These are phyloP conservation scores for Galleria mellonella DNA, from an alignment of 1,140 invertebrate genomes.

Conservation along the genomic window DNA sequence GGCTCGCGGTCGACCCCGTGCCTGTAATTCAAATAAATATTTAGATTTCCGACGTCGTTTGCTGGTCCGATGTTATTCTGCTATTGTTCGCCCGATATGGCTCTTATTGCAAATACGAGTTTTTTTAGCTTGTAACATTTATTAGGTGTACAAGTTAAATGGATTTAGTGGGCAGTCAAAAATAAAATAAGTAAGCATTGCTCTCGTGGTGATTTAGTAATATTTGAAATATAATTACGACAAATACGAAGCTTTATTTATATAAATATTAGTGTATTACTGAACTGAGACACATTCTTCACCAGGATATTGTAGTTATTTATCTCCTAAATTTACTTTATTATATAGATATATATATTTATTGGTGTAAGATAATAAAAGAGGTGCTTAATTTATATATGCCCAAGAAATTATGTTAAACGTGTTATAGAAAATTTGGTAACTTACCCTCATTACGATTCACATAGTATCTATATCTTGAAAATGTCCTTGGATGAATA, in stretches of 20 bases:
- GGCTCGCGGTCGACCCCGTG: constrained; percentile 14
- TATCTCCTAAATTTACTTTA: too few species aligned
- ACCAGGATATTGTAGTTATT: too few species aligned
- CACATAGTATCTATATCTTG: too few species aligned
- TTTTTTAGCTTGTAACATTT: constrained; percentile 27
- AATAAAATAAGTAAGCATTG: neutral
- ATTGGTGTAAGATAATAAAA: too few species aligned
- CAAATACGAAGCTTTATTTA: neutral
- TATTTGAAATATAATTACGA: constrained; percentile 1
- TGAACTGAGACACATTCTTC: too few species aligned
- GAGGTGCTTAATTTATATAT: too few species aligned
- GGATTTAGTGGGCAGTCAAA: constrained; percentile 6
- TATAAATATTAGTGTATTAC: too few species aligned
- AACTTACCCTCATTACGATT: too few species aligned
- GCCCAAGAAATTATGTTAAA: too few species aligned
- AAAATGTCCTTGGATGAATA: too few species aligned
- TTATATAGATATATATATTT: too few species aligned
- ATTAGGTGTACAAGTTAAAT: constrained; percentile 25
- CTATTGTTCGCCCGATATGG: constrained; percentile 24
- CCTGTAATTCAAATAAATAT: constrained; percentile 33
- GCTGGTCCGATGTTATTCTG: constrained; percentile 25
- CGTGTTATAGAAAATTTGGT: too few species aligned
- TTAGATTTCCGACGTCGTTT: constrained; percentile 27
- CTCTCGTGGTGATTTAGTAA: neutral
- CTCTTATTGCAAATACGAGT: constrained; percentile 18